phyloP scores from a whole-genome alignment of 2,113 vertebrate species.

The Sebastes schlegelii region DNA sequence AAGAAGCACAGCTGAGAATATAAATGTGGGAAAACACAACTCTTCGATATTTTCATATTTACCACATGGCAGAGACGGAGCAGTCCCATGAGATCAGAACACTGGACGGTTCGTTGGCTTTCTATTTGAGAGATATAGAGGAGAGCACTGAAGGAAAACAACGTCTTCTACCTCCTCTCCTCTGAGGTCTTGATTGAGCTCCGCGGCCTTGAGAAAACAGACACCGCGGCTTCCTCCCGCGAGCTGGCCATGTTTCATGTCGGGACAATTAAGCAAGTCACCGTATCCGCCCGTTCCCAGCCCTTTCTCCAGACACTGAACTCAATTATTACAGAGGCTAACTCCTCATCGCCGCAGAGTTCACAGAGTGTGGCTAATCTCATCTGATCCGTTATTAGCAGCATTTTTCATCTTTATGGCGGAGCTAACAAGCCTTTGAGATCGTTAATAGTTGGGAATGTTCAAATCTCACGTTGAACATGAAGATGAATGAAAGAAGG shows the following conservation, averaged over 20 bases:
- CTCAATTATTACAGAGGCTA: conserved; percentile 58
- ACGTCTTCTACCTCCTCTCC: conserved; percentile 46
- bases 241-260: conserved; percentile 70
- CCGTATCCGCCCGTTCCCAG: conserved; percentile 32
- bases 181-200: conserved; percentile 68
- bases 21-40: not conserved
- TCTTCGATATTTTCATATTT: conserved; percentile 20
- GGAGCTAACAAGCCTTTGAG: conserved; percentile 73
- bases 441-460: conserved; percentile 66
- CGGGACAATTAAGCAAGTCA: conserved; percentile 76
- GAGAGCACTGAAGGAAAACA: conserved; percentile 21
- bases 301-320: conserved; percentile 46
- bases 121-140: conserved; percentile 18
- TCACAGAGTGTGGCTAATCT: conserved; percentile 74
- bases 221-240: conserved; percentile 66
- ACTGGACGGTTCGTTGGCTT: conserved; percentile 9
- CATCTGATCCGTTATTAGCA: conserved; percentile 78
- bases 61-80: conserved; percentile 4
- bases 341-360: conserved; percentile 57
- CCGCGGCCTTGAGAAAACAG: conserved; percentile 66
- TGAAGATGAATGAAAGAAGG: conserved; percentile 68
- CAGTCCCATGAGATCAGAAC: conserved; percentile 22
- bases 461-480: conserved; percentile 67
- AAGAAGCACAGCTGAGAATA: not conserved
- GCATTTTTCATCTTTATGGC: conserved; percentile 76